phyloP scores from a whole-genome alignment of 37 sponge, comb jelly and placozoan genomes.

The Bolinopsis microptera region DNA sequence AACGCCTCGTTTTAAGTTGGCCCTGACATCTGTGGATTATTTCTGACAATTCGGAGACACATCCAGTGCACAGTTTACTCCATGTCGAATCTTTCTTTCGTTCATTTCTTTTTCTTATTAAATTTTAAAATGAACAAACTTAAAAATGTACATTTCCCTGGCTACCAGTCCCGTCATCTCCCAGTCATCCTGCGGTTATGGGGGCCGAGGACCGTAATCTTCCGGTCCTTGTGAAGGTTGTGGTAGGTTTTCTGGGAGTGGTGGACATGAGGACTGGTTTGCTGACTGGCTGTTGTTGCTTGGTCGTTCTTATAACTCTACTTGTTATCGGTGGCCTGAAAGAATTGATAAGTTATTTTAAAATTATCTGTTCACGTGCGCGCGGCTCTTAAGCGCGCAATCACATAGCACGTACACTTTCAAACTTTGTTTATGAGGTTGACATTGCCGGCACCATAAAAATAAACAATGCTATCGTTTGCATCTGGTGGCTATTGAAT shows the following conservation, averaged over 20 bases:
- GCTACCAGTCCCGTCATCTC: background rate
- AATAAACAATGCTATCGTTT: too few relatives aligned
- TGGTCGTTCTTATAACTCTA: background rate
- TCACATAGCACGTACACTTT: conserved; percentile 24
- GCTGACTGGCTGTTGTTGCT: background rate
- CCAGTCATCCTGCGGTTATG: background rate
- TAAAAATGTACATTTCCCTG: background rate
- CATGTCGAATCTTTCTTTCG: too few relatives aligned
- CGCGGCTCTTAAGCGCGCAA: background rate
- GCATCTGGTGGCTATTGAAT: too few relatives aligned
- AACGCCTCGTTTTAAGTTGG: too few relatives aligned
- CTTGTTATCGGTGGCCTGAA: conserved; percentile 23
- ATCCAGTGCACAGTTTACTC: too few relatives aligned
- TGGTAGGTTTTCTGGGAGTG: background rate
- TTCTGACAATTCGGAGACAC: too few relatives aligned
- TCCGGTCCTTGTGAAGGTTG: background rate
- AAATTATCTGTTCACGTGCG: background rate
- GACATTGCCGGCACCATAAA: background rate
- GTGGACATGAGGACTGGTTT: background rate
- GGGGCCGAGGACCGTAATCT: background rate
- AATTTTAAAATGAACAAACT: background rate
- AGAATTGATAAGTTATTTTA: background rate
- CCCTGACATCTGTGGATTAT: too few relatives aligned
- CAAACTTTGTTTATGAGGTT: background rate
- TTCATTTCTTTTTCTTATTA: too few relatives aligned